A percentile compares a stretch with the other conserved stretches of the same genome.
These are phyloP conservation scores for Luperina nickerlii DNA, from an alignment of 2,888 invertebrate species.

Conservation along the genomic window DNA sequence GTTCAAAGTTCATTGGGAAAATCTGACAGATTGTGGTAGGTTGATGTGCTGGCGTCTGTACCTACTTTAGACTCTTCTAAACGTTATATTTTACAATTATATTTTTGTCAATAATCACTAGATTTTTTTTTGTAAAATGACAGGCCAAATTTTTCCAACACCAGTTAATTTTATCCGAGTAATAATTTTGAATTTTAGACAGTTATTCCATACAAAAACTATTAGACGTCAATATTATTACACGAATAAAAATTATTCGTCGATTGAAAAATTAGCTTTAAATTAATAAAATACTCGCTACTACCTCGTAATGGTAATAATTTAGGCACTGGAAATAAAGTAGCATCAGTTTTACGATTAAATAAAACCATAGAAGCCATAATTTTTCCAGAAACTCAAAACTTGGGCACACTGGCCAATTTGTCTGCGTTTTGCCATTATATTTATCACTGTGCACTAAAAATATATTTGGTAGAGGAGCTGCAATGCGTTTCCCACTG, in stretches of 20 bases:
- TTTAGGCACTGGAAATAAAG: not conserved
- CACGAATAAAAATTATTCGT: no score
- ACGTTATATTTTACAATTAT: not conserved
- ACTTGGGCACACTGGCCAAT: slow-evolving; percentile 41
- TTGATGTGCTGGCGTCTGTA: no score
- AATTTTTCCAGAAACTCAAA: slow-evolving; percentile 36
- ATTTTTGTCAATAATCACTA: not conserved
- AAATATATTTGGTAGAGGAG: slow-evolving; percentile 58
- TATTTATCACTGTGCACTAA: slow-evolving; percentile 64
- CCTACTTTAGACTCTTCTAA: not conserved
- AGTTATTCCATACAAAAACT: no score
- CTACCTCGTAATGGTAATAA: not conserved
- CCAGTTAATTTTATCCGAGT: no score
- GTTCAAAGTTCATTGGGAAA: no score
- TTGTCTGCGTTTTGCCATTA: slow-evolving; percentile 57
- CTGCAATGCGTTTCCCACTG: slow-evolving; percentile 66
- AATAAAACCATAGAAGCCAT: not conserved
- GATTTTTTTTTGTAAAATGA: not conserved
- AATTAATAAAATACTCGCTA: not conserved
- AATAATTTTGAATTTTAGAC: no score
- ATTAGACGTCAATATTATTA: no score
- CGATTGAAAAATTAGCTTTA: no score
- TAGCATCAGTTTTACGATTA: not conserved
- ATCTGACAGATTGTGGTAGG: no score
- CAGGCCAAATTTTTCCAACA: no score